Conservation (phyloP, 2,797 vertebrate species). For the Premnoplex brunnescens region DNA sequence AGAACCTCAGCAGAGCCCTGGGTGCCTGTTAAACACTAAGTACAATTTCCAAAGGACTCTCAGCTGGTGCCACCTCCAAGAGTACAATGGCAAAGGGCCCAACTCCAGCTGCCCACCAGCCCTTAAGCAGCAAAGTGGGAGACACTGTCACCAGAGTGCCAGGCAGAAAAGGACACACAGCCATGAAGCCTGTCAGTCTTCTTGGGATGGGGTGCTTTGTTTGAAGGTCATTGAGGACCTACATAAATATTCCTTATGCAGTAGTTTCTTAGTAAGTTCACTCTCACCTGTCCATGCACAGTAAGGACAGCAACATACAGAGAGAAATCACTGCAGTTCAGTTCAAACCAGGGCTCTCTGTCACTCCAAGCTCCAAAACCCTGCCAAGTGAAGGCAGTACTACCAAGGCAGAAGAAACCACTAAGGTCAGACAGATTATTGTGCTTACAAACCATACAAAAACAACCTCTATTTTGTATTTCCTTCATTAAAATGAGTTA, state of each 20-base stretch:
- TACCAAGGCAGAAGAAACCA: background rate
- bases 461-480: background rate
- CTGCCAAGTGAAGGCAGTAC: background rate
- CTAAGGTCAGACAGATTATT: background rate
- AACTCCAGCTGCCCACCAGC: background rate
- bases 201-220: background rate
- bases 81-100: background rate
- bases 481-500: background rate
- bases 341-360: background rate
- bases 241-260: background rate
- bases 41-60: background rate
- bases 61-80: background rate
- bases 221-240: background rate
- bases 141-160: background rate
- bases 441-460: background rate
- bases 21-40: background rate
- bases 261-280: background rate
- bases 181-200: background rate
- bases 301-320: background rate
- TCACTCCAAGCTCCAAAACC: background rate
- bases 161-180: background rate
- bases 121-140: background rate
- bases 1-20: background rate
- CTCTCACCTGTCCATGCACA: background rate
- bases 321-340: background rate